Conservation (phyloP, 2,888 invertebrate genomes). For the Mechanitis messenoides region DNA sequence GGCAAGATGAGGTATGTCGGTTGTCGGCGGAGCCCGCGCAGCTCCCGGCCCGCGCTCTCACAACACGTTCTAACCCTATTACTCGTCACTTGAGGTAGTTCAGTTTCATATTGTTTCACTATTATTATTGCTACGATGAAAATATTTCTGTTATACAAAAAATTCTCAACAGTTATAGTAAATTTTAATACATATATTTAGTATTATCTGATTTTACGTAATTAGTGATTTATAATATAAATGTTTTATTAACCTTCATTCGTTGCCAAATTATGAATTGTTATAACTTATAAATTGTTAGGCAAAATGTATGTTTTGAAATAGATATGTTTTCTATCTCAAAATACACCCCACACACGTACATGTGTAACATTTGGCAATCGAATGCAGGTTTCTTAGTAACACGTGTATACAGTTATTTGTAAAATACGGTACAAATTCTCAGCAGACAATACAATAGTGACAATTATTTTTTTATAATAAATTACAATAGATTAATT, state of each 20-base stretch:
- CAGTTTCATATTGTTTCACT: constrained; percentile 62
- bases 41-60: constrained; percentile 40
- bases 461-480: constrained; percentile 12
- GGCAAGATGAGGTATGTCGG: constrained; percentile 49
- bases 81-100: constrained; percentile 73
- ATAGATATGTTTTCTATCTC: background rate
- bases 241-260: constrained; percentile 23
- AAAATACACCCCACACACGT: background rate
- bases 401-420: constrained; percentile 17
- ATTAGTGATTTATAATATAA: constrained; percentile 42
- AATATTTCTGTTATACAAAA: constrained; percentile 60
- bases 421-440: background rate
- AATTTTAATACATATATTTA: constrained; percentile 35
- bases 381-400: constrained; percentile 11
- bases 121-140: constrained; percentile 61
- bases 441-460: background rate
- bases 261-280: background rate
- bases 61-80: constrained; percentile 54
- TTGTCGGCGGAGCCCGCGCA: constrained; percentile 27
- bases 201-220: constrained; percentile 41
- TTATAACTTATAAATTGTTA: background rate
- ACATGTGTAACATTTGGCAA: constrained; percentile 8
- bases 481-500: constrained; percentile 10
- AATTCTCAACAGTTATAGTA: constrained; percentile 61
- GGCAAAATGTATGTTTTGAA: background rate